Evolutionary conservation across 2,888 invertebrate genomes (phyloP).

Genomic region (Byasa hedistus): DNA sequence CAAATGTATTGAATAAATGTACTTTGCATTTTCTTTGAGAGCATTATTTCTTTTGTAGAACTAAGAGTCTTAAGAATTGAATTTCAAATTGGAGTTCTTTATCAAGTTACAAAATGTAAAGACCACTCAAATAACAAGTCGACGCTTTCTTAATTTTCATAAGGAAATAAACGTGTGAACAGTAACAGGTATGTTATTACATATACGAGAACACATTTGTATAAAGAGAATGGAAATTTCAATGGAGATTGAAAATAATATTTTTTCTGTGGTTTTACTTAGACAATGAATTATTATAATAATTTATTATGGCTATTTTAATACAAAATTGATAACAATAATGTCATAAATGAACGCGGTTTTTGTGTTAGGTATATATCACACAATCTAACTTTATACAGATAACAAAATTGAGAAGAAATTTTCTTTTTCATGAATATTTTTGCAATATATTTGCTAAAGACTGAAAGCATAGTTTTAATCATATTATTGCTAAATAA

Average conservation of each 20-base stretch:
- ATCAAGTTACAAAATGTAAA: conserved; percentile 6
- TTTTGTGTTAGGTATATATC: too few relatives aligned
- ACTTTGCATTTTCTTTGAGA: conserved; percentile 18
- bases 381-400: too few relatives aligned
- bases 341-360: too few relatives aligned
- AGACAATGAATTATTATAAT: too few relatives aligned
- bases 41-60: conserved; percentile 1
- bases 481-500: too few relatives aligned
- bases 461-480: too few relatives aligned
- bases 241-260: not conserved
- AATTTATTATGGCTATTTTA: too few relatives aligned
- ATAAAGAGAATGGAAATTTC: not conserved
- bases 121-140: not conserved
- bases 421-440: too few relatives aligned
- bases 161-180: not conserved
- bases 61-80: conserved; percentile 4
- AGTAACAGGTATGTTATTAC: not conserved
- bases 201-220: not conserved
- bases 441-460: too few relatives aligned
- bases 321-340: too few relatives aligned
- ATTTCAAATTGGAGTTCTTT: conserved; percentile 16
- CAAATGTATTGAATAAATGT: conserved; percentile 11
- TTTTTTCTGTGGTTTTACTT: too few relatives aligned
- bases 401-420: too few relatives aligned
- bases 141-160: not conserved